Evolutionary conservation across 2,797 vertebrate species (phyloP), one percentile per base, ranked within the genome.

Genomic region (Babyrousa celebensis): DNA sequence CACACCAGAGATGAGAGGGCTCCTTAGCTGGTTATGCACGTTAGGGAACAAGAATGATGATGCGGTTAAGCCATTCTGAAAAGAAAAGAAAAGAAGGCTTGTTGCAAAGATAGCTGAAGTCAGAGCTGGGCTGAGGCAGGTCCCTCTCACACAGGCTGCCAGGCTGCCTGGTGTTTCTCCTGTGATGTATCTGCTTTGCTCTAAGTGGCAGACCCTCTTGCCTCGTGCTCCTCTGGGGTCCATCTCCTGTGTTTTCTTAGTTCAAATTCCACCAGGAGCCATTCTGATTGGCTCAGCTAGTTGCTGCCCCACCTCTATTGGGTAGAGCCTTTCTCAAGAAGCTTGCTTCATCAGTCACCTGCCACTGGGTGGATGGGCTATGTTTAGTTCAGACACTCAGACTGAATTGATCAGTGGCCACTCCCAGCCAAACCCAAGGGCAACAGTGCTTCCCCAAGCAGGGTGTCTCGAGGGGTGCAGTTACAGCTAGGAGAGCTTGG

Each of bases 31-130:
- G 32, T 84, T 91, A 36, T 14, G 16, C 32, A 70, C 43, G 74
- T 89, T 83, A 85, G 32, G n/a, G 65, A 95, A 74, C 54, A 80
- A 52, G 77, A 62, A 89, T 65, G 27, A 85, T 56, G 52, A 58
- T 17, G 70, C 52, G 56, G 60, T 89, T 43, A 23, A 78, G 67
- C 10, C 43, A 4, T 15, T 68, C 71, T 88, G 65, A 67, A 71
- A 7, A 43, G 43, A 48, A 48, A 6, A 48, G 43, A 78, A 72
- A 70, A 65, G 27, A 5, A 56, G 54, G 48, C 5, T 75, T 85
- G 3, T 65, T 82, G 77, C 52, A 65, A 72, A 84, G 36, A 48
- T 17, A 84, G 32, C 5, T 27, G 17, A 48, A 32, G 79, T 65
- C 71, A 56, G 77, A 85, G 29, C 62, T 23, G 23, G 63, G 16